A percentile compares a stretch with the other conserved stretches of the same genome.
phyloP scores from a whole-genome alignment of 2,888 invertebrate species.

The Physocephala rufipes region DNA sequence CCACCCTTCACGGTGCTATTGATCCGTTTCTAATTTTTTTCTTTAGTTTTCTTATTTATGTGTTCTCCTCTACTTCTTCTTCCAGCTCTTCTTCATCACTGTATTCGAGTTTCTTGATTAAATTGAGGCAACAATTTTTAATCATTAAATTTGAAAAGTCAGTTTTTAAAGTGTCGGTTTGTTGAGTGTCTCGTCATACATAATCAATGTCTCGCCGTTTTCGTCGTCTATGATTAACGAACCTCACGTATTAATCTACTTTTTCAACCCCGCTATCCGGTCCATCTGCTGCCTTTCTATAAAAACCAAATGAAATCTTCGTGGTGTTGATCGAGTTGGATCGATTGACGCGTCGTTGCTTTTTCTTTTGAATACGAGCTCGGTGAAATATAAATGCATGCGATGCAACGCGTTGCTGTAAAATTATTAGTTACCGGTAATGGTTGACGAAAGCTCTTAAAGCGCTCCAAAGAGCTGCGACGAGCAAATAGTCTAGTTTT shows the following conservation, averaged over 20 bases:
- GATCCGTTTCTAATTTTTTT: too few species aligned
- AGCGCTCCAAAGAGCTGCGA: neutral
- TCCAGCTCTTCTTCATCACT: neutral
- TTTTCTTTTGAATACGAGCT: neutral
- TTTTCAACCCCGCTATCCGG: neutral
- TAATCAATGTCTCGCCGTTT: neutral
- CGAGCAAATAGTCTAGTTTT: too few species aligned
- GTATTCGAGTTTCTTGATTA: neutral
- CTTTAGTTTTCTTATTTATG: neutral
- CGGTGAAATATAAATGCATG: neutral
- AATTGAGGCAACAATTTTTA: neutral
- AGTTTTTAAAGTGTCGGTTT: slow-evolving; percentile 17
- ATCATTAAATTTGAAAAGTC: neutral
- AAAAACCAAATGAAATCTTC: slow-evolving; percentile 9
- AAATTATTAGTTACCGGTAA: neutral
- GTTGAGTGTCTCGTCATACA: too few species aligned
- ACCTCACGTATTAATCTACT: neutral
- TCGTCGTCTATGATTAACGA: neutral
- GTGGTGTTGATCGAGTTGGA: neutral
- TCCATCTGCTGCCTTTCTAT: neutral
- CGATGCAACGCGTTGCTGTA: neutral
- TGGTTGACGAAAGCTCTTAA: neutral
- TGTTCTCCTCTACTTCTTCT: neutral
- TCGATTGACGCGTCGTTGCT: neutral
- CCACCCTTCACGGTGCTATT: neutral